Percentiles rank a stretch among this genome's conserved stretches.
Conservation (phyloP, 1,140 invertebrate species). For the Ooceraea biroi region DNA sequence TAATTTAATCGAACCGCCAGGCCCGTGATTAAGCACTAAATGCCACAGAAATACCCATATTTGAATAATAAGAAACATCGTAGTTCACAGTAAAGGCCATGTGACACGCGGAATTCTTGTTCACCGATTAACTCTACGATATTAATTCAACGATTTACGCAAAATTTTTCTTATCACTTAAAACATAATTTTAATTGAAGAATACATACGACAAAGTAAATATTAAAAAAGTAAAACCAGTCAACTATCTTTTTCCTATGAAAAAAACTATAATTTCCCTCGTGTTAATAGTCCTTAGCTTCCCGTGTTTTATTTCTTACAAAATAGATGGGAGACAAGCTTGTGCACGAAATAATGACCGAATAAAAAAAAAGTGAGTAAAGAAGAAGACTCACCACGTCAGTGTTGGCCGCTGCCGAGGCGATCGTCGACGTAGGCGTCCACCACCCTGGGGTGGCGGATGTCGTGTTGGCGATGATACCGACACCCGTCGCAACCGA, state of each 20-base stretch:
- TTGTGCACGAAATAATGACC: not conserved
- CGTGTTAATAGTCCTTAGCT: too few species aligned
- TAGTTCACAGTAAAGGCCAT: conserved; percentile 45
- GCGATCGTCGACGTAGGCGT: conserved; percentile 81
- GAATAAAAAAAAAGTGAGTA: too few species aligned
- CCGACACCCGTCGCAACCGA: conserved; percentile 80
- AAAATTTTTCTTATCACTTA: not conserved
- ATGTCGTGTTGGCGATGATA: conserved; percentile 74
- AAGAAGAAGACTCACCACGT: conserved; percentile 79
- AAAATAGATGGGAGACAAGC: not conserved
- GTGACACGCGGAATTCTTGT: conserved; percentile 14
- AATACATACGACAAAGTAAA: not conserved
- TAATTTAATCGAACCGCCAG: conserved; percentile 43
- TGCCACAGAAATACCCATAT: conserved; percentile 50
- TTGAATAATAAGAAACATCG: conserved; percentile 32
- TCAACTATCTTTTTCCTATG: too few species aligned
- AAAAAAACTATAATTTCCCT: too few species aligned
- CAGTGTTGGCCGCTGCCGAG: conserved; percentile 82
- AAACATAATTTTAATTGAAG: not conserved
- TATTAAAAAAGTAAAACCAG: not conserved
- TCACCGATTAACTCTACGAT: not conserved
- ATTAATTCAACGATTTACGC: not conserved
- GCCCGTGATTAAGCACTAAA: conserved; percentile 41
- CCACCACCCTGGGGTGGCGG: conserved; percentile 82
- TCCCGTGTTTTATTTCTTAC: too few species aligned